phyloP scores from a whole-genome alignment of 1,140 invertebrate genomes.

The Euborellia annulipes region DNA sequence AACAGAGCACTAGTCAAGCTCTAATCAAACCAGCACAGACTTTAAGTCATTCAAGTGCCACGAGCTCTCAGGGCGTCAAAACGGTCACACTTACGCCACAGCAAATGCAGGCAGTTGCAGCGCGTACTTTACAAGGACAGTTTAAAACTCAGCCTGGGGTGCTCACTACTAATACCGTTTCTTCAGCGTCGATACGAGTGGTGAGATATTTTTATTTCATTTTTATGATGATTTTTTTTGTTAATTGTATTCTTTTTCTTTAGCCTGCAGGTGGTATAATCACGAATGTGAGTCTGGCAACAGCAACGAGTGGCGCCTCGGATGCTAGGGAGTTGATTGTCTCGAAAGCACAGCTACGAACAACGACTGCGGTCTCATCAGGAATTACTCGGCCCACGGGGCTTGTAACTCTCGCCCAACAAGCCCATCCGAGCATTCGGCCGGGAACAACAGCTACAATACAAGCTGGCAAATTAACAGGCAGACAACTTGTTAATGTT shows the following conservation, averaged over 20 bases:
- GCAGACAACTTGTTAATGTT: too few relatives aligned
- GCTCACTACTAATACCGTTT: too few relatives aligned
- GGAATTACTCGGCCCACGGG: conserved; percentile 8
- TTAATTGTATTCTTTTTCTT: too few relatives aligned
- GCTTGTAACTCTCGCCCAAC: conserved; percentile 5
- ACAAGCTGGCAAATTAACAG: conserved; percentile 10
- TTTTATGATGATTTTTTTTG: neutral
- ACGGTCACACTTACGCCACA: conserved; percentile 6
- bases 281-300: conserved; percentile 14
- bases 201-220: neutral
- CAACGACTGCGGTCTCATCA: conserved; percentile 15
- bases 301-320: conserved; percentile 12
- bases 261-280: neutral
- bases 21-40: too few relatives aligned
- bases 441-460: conserved; percentile 13
- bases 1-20: too few relatives aligned
- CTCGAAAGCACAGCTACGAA: conserved; percentile 11
- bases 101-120: conserved; percentile 4
- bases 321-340: neutral
- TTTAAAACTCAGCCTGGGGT: too few relatives aligned
- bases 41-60: neutral
- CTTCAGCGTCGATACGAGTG: too few relatives aligned
- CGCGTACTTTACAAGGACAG: too few relatives aligned
- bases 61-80: neutral
- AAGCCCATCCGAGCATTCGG: neutral